Conservation (phyloP, 2,888 invertebrate species). For the Schrankia costaestrigalis region DNA sequence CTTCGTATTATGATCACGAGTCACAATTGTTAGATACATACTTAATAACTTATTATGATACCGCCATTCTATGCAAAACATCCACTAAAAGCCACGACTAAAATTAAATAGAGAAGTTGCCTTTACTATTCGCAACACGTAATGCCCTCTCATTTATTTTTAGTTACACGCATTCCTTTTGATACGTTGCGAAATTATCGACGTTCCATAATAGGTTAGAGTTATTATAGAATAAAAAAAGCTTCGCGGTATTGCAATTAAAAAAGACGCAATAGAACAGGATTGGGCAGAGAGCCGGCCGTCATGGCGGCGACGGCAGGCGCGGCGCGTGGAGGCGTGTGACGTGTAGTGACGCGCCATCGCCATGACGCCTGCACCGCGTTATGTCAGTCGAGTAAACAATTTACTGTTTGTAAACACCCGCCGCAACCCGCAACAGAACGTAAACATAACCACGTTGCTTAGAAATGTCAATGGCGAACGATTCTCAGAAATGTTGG, state of each 20-base stretch:
- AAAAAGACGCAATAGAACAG: constrained; percentile 57
- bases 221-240: constrained; percentile 7
- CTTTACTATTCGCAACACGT: constrained; percentile 1
- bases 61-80: constrained; percentile 8
- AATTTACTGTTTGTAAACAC: constrained; percentile 76
- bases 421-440: constrained; percentile 41
- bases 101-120: constrained; percentile 5
- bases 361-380: constrained; percentile 48
- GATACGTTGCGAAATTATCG: constrained; percentile 5
- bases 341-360: constrained; percentile 43
- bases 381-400: constrained; percentile 65
- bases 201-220: constrained; percentile 4
- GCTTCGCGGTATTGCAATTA: constrained; percentile 21
- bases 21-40: constrained; percentile 10
- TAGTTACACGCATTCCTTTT: constrained; percentile 2
- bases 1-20: constrained; percentile 9
- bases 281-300: constrained; percentile 47
- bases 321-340: constrained; percentile 40
- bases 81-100: constrained; percentile 2
- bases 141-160: constrained; percentile 3
- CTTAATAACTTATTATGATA: constrained; percentile 8
- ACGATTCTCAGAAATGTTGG: constrained; percentile 42
- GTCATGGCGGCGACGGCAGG: constrained; percentile 31
- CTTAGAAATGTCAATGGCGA: constrained; percentile 60
- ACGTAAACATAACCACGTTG: constrained; percentile 69